Base-by-base conservation (phyloP, 2,888 invertebrate species). In the Athalia cordata region DNA sequence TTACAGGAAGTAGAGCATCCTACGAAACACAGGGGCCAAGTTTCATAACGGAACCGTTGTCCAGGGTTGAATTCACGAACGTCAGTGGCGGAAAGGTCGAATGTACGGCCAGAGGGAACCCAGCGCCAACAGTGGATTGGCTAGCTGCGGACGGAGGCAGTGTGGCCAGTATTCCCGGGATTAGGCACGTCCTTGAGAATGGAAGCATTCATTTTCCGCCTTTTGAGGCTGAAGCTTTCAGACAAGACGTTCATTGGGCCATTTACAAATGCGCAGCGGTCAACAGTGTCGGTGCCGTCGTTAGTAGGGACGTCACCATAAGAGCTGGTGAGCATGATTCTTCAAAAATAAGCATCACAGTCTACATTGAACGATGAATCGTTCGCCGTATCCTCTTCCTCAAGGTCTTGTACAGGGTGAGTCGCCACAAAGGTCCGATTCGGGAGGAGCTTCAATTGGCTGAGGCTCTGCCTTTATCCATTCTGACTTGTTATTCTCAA, bases 181-280 rank as follows among this genome's bases (percentile, higher is more conserved):
- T 92, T 81, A 91, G 92, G 55, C 91, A 92, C 84, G 91, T 92
- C 79, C 89, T 92, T 77, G 91, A 91, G 49, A 92, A 93, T 87
- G 92, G 92, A 55, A 92, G 92, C 47, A 88, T 93, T 67, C 90
- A 92, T 84, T 93, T 93, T 85, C 92, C 92, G 9, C 91, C 91
- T 77, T 93, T 93, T 86, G 91, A 92, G 78, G 92, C 92, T 8
- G 92, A 92, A 81, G 91, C 92, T 78, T 93, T 92, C 85, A 90
- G 93, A 70, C 93, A 92, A 86, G 93, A 93, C 85, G 92, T 93
- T 50, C 93, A 93, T 83, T 92, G 92, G 91, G 91, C 92, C 59
- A 89, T 91, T 57, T 93, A 93, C 87, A 91, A 91, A 80, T 93
- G 93, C 83, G 86, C 91, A 76, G 92, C 91, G 79, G 88, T 90